Evolutionary conservation across 1,140 invertebrate genomes (phyloP).

Genomic region (Stratiolaelaps scimitus): DNA sequence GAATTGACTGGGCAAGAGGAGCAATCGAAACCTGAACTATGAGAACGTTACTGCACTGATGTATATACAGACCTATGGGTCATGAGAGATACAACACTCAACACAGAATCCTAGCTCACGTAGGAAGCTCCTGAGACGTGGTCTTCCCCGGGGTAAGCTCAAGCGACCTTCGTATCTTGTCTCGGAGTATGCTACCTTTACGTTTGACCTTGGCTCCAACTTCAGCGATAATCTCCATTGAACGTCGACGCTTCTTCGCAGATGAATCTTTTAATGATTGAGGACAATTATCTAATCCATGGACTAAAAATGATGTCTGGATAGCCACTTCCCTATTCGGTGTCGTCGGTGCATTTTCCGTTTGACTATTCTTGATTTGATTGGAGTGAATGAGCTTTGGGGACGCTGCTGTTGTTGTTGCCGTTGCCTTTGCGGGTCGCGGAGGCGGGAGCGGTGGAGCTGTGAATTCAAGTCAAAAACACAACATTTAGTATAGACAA

Average conservation of each 20-base stretch:
- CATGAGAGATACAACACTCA: background rate
- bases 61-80: background rate
- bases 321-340: constrained; percentile 11
- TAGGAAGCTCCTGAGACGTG: too few species aligned
- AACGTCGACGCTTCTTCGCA: constrained; percentile 19
- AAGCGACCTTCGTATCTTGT: constrained; percentile 6
- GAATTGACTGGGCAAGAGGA: background rate
- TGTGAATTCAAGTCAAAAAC: too few species aligned
- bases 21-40: background rate
- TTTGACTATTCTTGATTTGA: too few species aligned
- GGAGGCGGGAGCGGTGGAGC: too few species aligned
- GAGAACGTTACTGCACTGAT: background rate
- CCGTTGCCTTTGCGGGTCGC: too few species aligned
- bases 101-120: too few species aligned
- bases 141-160: constrained; percentile 16
- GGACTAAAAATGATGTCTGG: constrained; percentile 19
- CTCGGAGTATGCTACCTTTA: constrained; percentile 7
- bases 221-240: constrained; percentile 27
- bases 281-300: constrained; percentile 14
- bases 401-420: too few species aligned
- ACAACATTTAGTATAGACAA: too few species aligned
- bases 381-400: too few species aligned
- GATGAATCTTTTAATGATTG: background rate
- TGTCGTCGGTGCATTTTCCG: background rate
- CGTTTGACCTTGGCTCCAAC: constrained; percentile 20